Evolutionary conservation across 2,797 vertebrate genomes (phyloP).

Genomic region (Poeciliopsis presidionis): DNA sequence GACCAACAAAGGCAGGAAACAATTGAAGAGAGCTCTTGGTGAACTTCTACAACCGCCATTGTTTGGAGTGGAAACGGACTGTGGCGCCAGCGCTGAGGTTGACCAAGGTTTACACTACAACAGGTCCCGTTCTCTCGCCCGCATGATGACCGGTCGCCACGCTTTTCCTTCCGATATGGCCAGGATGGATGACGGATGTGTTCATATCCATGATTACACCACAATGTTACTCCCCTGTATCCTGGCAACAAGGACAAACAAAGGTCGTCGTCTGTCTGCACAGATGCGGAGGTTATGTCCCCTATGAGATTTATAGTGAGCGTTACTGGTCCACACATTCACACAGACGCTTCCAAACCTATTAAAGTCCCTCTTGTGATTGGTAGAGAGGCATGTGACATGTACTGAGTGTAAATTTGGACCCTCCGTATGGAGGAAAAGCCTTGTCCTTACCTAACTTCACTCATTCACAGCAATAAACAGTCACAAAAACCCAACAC

Average conservation of each 20-base stretch:
- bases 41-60: slow-evolving; percentile 67
- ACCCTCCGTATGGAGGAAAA: slow-evolving; percentile 48
- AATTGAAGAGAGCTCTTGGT: slow-evolving; percentile 68
- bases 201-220: slow-evolving; percentile 66
- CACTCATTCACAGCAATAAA: slow-evolving; percentile 37
- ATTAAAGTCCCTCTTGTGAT: slow-evolving; percentile 44
- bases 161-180: slow-evolving; percentile 61
- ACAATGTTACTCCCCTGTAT: slow-evolving; percentile 65
- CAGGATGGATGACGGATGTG: slow-evolving; percentile 61
- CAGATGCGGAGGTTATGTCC: slow-evolving; percentile 45
- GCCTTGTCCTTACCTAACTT: slow-evolving; percentile 51
- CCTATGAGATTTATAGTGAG: slow-evolving; percentile 56
- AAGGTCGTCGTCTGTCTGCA: slow-evolving; percentile 49
- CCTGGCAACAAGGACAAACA: slow-evolving; percentile 76
- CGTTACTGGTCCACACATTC: slow-evolving; percentile 42
- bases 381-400: slow-evolving; percentile 46
- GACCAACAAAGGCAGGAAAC: slow-evolving; percentile 80
- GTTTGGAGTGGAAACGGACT: slow-evolving; percentile 60
- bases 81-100: slow-evolving; percentile 55
- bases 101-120: slow-evolving; percentile 40
- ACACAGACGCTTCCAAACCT: slow-evolving; percentile 47
- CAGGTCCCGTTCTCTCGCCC: slow-evolving; percentile 18
- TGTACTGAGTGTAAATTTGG: slow-evolving; percentile 66
- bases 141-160: slow-evolving; percentile 40
- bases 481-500: slow-evolving; percentile 8